phyloP scores from a whole-genome alignment of 2,888 invertebrate species.

The Campoplex capitator region DNA sequence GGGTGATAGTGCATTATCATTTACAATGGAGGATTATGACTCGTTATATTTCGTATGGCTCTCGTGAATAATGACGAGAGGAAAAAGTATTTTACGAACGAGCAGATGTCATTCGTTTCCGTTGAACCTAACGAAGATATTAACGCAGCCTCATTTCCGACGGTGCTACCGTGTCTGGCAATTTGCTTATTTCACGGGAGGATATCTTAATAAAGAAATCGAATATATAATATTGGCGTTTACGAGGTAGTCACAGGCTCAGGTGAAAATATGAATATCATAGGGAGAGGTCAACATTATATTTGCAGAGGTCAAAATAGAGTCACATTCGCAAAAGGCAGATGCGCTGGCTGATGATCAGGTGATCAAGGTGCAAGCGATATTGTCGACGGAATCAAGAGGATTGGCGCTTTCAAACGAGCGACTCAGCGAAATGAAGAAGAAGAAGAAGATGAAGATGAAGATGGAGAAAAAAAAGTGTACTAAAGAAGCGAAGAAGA shows the following conservation, averaged over 20 bases:
- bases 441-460: too few species aligned
- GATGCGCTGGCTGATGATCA: slow-evolving; percentile 16
- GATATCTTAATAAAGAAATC: neutral
- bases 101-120: slow-evolving; percentile 52
- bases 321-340: slow-evolving; percentile 1
- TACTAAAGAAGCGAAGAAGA: slow-evolving; percentile 46
- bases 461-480: slow-evolving; percentile 4
- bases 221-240: neutral
- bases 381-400: slow-evolving; percentile 47
- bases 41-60: slow-evolving; percentile 17
- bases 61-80: neutral
- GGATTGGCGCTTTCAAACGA: slow-evolving; percentile 73
- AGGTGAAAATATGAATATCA: neutral
- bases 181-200: neutral
- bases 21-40: neutral
- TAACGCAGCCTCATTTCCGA: slow-evolving; percentile 58
- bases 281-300: neutral
- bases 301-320: neutral
- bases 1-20: slow-evolving; percentile 34
- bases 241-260: neutral
- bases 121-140: slow-evolving; percentile 64
- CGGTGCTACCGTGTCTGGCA: slow-evolving; percentile 48
- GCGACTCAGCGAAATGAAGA: slow-evolving; percentile 58
- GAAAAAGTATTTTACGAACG: slow-evolving; percentile 30
- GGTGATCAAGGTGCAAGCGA: slow-evolving; percentile 48